Evolutionary conservation across 2,888 invertebrate species (phyloP).

Genomic region (Drosophila algonquin): DNA sequence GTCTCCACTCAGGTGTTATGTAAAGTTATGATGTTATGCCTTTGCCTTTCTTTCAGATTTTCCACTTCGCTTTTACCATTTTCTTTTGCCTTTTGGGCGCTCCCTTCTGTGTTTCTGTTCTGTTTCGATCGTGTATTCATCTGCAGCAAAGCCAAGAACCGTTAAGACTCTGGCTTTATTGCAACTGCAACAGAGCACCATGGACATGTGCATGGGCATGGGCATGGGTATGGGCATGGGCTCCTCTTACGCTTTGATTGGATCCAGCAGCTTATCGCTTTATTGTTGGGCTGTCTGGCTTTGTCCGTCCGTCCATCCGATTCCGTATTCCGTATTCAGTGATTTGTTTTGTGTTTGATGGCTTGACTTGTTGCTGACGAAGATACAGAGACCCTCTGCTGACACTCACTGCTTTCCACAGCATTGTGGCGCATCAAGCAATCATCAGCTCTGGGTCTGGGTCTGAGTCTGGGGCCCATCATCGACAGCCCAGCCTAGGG

Average conservation of each 20-base stretch:
- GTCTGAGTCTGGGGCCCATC: conserved; percentile 16
- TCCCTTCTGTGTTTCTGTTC: conserved; percentile 26
- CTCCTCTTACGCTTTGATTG: conserved; percentile 18
- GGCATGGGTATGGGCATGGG: not conserved
- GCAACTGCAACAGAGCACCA: conserved; percentile 25
- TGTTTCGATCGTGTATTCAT: conserved; percentile 35
- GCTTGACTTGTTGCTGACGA: conserved; percentile 29
- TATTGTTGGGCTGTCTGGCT: conserved; percentile 40
- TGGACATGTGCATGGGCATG: too few relatives aligned
- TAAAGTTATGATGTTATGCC: conserved; percentile 64
- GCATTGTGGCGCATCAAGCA: conserved; percentile 26
- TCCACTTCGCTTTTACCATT: conserved; percentile 25
- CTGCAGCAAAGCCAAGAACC: conserved; percentile 24
- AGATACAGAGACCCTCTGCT: not conserved
- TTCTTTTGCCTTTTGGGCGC: conserved; percentile 40
- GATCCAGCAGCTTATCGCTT: conserved; percentile 48
- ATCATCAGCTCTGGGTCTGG: conserved; percentile 10
- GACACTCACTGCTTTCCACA: conserved; percentile 29
- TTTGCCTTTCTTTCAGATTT: conserved; percentile 29
- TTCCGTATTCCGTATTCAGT: not conserved
- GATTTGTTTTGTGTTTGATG: conserved; percentile 48
- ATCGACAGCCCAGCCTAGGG: conserved; percentile 16
- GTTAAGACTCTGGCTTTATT: conserved; percentile 31
- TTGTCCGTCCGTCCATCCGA: not conserved
- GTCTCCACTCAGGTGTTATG: conserved; percentile 67